Evolutionary conservation across 1,140 invertebrate genomes (phyloP).

Genomic region (Penaeus chinensis): DNA sequence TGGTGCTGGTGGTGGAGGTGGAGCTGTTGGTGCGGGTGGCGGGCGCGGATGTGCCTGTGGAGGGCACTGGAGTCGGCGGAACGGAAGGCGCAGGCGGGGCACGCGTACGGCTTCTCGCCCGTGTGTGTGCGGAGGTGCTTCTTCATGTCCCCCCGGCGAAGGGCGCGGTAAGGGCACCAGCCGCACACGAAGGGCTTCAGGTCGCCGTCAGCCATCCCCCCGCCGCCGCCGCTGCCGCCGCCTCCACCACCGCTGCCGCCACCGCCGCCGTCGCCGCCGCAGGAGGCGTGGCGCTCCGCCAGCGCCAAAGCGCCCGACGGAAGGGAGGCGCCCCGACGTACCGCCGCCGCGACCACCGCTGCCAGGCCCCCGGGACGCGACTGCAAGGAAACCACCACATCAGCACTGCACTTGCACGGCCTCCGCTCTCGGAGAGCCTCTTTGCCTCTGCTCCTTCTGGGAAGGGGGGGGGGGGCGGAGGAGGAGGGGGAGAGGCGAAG

Average conservation of each 20-base stretch:
- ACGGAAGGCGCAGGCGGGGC: conserved; percentile 41
- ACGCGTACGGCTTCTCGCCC: conserved; percentile 52
- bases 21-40: conserved; percentile 28
- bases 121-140: conserved; percentile 48
- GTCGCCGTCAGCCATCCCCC: conserved; percentile 17
- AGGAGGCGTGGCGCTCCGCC: background rate
- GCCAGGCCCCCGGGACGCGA: conserved; percentile 35
- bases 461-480: too few species aligned
- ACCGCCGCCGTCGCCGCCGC: background rate
- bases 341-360: conserved; percentile 20
- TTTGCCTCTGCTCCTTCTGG: too few species aligned
- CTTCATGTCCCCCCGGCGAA: conserved; percentile 50
- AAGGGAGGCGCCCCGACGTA: conserved; percentile 24
- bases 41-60: conserved; percentile 38
- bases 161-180: conserved; percentile 48
- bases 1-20: background rate
- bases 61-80: conserved; percentile 54
- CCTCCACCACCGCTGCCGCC: background rate
- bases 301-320: conserved; percentile 20
- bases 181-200: conserved; percentile 46
- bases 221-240: background rate
- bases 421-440: background rate
- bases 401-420: conserved; percentile 42
- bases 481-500: too few species aligned
- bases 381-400: conserved; percentile 58